Evolutionary conservation across 2,888 invertebrate genomes (phyloP).

Genomic region (Papilio gigon): DNA sequence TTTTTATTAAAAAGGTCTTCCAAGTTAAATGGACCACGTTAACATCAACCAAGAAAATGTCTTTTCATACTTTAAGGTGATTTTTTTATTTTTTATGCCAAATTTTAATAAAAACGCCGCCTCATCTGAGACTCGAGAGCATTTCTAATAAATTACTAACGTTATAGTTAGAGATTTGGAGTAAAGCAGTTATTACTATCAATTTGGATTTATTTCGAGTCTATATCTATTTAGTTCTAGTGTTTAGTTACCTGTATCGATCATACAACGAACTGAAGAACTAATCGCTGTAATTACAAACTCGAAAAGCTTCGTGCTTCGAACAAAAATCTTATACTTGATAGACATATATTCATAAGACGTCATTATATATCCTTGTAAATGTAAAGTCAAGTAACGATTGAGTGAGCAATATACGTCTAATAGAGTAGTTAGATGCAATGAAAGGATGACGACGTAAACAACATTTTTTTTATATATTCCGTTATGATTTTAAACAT

Average conservation of each 20-base stretch:
- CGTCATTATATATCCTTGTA: background rate
- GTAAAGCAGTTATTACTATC: too few relatives aligned
- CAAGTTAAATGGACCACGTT: background rate
- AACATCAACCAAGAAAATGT: too few relatives aligned
- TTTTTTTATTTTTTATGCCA: too few relatives aligned
- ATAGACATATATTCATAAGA: too few relatives aligned
- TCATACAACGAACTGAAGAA: conserved; percentile 38
- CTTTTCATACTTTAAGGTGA: too few relatives aligned
- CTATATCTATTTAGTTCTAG: too few relatives aligned
- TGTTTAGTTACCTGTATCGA: conserved; percentile 38
- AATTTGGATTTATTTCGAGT: too few relatives aligned
- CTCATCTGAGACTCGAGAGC: too few relatives aligned
- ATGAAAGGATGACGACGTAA: background rate
- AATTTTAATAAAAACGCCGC: too few relatives aligned
- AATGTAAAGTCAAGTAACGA: background rate
- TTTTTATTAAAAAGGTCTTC: conserved; percentile 2
- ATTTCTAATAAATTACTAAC: too few relatives aligned
- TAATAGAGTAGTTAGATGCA: background rate
- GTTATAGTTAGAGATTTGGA: too few relatives aligned
- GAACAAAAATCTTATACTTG: conserved; percentile 49
- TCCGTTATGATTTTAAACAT: background rate
- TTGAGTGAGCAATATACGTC: background rate
- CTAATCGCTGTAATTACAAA: conserved; percentile 33
- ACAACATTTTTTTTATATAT: too few relatives aligned
- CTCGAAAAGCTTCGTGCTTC: conserved; percentile 48